Conservation (phyloP, 2,113 vertebrate species). For the Scopus umbretta region DNA sequence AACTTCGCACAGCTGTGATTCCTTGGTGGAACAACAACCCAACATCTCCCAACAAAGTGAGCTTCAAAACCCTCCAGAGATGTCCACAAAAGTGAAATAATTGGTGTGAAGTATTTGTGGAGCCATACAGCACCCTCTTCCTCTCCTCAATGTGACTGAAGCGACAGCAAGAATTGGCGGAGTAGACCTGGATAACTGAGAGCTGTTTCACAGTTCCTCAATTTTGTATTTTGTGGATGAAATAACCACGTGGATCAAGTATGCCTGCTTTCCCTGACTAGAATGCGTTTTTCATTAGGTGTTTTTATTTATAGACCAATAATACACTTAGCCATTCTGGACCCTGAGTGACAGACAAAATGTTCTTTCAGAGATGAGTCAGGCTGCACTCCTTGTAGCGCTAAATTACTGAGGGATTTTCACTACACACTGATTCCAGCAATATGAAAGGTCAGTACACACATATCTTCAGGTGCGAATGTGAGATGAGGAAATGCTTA, state of each 20-base stretch:
- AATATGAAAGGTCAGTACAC: conserved; percentile 62
- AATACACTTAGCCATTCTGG: background rate
- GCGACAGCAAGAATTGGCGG: background rate
- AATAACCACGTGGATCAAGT: background rate
- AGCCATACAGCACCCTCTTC: accelerated
- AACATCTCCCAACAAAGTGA: background rate
- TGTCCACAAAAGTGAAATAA: background rate
- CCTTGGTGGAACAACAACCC: background rate
- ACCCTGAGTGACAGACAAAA: background rate
- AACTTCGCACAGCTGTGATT: background rate
- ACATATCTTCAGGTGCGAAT: conserved; percentile 23
- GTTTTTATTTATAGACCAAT: conserved; percentile 13
- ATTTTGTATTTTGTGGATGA: background rate
- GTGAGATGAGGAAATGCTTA: conserved; percentile 38
- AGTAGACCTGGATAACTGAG: background rate
- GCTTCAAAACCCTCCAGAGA: background rate
- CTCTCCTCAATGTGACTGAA: background rate
- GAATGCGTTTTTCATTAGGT: background rate
- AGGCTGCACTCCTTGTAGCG: background rate
- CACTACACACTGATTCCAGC: conserved; percentile 20
- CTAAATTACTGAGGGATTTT: conserved; percentile 63
- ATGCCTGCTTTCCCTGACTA: background rate
- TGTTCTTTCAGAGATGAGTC: conserved; percentile 30
- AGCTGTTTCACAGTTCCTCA: background rate
- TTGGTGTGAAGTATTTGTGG: background rate